Evolutionary conservation across 2,888 invertebrate species (phyloP).

Genomic region (Bembecia ichneumoniformis): DNA sequence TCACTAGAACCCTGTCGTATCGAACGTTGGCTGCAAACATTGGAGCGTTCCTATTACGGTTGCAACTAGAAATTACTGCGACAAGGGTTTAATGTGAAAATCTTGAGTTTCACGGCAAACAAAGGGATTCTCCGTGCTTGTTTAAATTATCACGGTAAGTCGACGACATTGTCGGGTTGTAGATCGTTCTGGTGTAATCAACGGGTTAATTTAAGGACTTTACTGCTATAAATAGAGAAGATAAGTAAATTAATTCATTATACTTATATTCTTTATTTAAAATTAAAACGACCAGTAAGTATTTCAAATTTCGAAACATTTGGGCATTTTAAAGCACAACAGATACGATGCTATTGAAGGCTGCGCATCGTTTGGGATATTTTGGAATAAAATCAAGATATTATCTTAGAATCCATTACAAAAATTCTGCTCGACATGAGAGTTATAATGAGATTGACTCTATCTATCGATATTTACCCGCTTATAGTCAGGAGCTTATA

Average conservation of each 20-base stretch:
- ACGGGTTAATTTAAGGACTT: constrained; percentile 46
- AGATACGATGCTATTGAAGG: no score
- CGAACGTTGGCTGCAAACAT: not conserved
- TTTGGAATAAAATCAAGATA: no score
- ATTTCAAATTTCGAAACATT: no score
- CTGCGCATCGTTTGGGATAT: no score
- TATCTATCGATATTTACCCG: no score
- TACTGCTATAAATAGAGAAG: constrained; percentile 4
- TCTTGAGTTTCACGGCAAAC: constrained; percentile 36
- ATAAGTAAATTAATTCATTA: not conserved
- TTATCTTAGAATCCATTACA: no score
- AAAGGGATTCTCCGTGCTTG: constrained; percentile 37
- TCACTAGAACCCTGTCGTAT: constrained; percentile 2
- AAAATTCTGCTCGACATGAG: no score
- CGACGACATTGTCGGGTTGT: constrained; percentile 29
- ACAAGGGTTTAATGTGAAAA: constrained; percentile 43
- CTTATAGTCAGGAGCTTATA: no score
- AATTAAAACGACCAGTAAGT: no score
- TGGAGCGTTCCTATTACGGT: not conserved
- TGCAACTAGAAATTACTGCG: constrained; percentile 14
- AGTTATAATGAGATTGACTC: no score
- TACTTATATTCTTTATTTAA: not conserved
- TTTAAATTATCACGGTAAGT: constrained; percentile 49
- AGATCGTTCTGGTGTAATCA: constrained; percentile 36
- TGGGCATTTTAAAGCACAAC: no score